A percentile compares a stretch with the other conserved stretches of the same genome.
Evolutionary conservation across 2,888 invertebrate species (phyloP).

Genomic region (Eupithecia inturbata): DNA sequence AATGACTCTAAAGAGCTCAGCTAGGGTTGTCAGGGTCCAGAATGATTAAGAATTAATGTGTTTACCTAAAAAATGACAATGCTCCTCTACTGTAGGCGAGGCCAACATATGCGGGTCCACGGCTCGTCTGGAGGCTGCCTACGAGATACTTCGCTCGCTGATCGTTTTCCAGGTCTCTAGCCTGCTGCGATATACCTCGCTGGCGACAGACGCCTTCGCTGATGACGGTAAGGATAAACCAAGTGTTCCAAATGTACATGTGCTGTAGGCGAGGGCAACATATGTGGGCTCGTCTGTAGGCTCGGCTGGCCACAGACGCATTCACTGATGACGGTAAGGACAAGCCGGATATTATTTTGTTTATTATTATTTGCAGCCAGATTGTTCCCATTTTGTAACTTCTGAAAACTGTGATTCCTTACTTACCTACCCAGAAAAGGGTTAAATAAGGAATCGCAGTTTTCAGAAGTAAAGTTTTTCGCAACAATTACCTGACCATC

Average conservation of each 20-base stretch:
- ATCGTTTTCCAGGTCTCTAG: slow-evolving; percentile 43
- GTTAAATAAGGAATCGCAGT: no score
- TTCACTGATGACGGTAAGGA: no score
- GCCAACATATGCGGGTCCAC: slow-evolving; percentile 86
- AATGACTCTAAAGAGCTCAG: no score
- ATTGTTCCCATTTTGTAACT: no score
- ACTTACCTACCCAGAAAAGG: no score
- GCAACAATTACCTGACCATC: no score
- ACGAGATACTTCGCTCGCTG: slow-evolving; percentile 68
- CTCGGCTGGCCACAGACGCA: neutral
- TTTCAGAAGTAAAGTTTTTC: no score
- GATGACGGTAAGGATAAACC: slow-evolving; percentile 72
- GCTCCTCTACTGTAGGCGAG: slow-evolving; percentile 71
- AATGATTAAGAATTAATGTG: neutral
- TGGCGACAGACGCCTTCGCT: slow-evolving; percentile 75
- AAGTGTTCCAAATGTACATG: neutral
- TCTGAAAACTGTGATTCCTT: no score
- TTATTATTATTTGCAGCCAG: no score
- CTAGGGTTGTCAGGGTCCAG: neutral
- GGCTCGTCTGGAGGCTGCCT: slow-evolving; percentile 85
- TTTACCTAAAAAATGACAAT: neutral
- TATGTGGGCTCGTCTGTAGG: neutral
- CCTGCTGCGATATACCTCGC: slow-evolving; percentile 67
- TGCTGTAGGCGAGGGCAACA: neutral
- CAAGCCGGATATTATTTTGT: no score